Percentiles rank a stretch among this genome's conserved stretches.
Evolutionary conservation across 2,888 invertebrate species (phyloP).

Genomic region (Dynastes grantii): DNA sequence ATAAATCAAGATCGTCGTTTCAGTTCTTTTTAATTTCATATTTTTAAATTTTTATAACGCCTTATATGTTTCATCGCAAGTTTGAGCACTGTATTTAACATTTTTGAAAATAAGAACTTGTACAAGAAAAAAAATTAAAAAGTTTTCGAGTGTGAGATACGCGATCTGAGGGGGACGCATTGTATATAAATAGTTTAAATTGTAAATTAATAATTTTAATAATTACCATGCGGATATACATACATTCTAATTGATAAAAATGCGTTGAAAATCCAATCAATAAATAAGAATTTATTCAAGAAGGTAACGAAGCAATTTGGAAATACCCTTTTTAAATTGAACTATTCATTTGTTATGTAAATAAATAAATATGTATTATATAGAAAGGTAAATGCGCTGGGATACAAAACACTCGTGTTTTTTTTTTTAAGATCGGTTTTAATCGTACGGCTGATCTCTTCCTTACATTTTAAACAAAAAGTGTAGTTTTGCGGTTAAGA

Average conservation of each 20-base stretch:
- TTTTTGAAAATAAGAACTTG: no score
- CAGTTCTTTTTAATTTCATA: no score
- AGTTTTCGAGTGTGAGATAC: no score
- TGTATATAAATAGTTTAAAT: neutral
- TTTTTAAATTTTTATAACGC: no score
- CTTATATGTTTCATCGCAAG: no score
- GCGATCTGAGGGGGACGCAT: no score
- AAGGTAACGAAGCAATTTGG: neutral
- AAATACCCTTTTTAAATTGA: conserved; percentile 44
- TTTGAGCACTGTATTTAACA: no score
- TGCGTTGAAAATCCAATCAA: no score
- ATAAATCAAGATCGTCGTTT: no score
- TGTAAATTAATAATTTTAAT: conserved; percentile 1
- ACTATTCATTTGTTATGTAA: conserved; percentile 43
- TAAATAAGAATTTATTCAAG: no score
- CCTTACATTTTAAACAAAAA: neutral
- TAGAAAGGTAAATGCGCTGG: conserved; percentile 41
- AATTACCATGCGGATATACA: neutral
- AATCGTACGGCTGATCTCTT: conserved; percentile 34
- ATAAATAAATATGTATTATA: conserved; percentile 28
- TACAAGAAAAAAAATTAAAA: no score
- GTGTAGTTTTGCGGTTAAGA: conserved; percentile 33
- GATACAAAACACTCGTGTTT: neutral
- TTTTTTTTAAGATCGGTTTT: conserved; percentile 21
- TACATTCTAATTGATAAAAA: neutral